Base-by-base conservation (phyloP, 2,797 vertebrate species). In the Centroberyx gerrardi region DNA sequence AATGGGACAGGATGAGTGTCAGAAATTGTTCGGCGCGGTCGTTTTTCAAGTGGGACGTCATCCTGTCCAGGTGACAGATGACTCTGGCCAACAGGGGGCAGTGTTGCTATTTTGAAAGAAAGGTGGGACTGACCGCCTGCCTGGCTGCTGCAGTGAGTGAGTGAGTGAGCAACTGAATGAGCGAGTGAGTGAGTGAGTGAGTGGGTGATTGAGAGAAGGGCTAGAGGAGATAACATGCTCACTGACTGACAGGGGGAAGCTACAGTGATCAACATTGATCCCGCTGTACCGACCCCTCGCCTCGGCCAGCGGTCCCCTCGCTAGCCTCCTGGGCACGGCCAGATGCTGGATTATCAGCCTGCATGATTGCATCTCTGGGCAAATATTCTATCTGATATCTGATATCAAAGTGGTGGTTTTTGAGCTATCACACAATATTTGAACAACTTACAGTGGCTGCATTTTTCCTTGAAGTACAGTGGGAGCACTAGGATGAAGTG, bases 81-180 rank as follows among this genome's bases (percentile, higher is more conserved):
- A 15, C 56, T 84, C 65, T 27, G 62, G 68, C 92, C 95, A 94
- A 93, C 88, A 95, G 95, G 94, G 95, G 95, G 95, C 95, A 96
- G 90, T 96, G 93, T 95, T 95, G 95, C 52, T 89, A 53, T 92
- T 93, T 93, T 92, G 53, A 78, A 93, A 55, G 65, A 52, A 58
- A 61, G 51, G 46, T 9, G 72, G 56, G 18, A 33, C 62, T 59
- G 75, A 76, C 40, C 29, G 75, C 63, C 80, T 55, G 82, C 74
- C 72, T 65, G 71, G 58, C 84, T 91, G 82, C 91, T 86, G 93
- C 92, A 92, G 84, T 87, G 87, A 42, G 53, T 69, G 81, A 87
- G 78, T 60, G 76, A 62, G 79, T 68, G 66, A 81, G 72, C 59
- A 58, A 82, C 63, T 63, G 84, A 84, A 76, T 82, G 80, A 84